These are phyloP conservation scores for Puma concolor DNA, from an alignment of 2,113 vertebrate species.

Conservation along the genomic window DNA sequence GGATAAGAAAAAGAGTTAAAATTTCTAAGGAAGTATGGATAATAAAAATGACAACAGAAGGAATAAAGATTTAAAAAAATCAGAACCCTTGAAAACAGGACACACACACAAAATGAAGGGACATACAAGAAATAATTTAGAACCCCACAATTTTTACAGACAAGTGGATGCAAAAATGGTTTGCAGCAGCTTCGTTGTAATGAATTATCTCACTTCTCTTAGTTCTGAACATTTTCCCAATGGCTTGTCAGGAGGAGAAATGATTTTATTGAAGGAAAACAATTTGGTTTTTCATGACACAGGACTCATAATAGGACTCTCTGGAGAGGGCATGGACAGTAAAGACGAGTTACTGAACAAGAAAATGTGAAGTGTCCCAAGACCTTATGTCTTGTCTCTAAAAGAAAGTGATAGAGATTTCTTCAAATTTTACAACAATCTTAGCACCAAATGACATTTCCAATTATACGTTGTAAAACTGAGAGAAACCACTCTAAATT, in stretches of 20 bases:
- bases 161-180: not conserved
- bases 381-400: not conserved
- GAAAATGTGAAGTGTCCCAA: not conserved
- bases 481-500: not conserved
- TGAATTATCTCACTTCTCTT: not conserved
- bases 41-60: not conserved
- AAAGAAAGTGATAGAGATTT: not conserved
- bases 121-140: not conserved
- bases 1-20: not conserved
- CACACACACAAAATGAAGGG: not conserved
- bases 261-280: not conserved
- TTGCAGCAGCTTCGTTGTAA: not conserved
- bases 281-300: not conserved
- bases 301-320: not conserved
- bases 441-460: not conserved
- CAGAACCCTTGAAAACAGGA: not conserved
- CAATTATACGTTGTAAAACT: not conserved
- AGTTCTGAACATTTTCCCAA: not conserved
- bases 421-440: not conserved
- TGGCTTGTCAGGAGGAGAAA: not conserved
- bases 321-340: not conserved
- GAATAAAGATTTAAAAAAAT: not conserved
- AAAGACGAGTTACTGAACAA: not conserved
- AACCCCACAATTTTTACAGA: not conserved
- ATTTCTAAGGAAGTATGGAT: not conserved